Evolutionary conservation across 1,140 invertebrate genomes (phyloP).

Genomic region (Macrostomum lignano): DNA sequence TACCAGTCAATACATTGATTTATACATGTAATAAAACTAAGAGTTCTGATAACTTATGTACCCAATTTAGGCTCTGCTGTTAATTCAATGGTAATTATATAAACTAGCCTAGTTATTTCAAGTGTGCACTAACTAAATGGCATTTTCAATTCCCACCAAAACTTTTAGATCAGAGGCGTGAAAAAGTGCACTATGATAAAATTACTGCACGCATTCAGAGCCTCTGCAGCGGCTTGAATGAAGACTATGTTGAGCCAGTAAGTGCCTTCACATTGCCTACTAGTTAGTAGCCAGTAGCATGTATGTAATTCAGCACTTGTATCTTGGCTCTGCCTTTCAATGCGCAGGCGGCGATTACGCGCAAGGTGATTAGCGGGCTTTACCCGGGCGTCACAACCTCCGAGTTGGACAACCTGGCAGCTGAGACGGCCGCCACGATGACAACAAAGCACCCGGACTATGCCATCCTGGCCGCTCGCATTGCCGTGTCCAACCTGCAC

Average conservation of each 20-base stretch:
- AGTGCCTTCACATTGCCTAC: conserved; percentile 18
- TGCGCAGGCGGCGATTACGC: conserved; percentile 27
- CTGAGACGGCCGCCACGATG: conserved; percentile 78
- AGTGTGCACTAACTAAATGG: no score
- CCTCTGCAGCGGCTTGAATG: conserved; percentile 72
- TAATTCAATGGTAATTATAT: no score
- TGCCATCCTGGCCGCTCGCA: conserved; percentile 66
- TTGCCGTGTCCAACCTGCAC: conserved; percentile 82
- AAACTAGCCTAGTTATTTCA: no score
- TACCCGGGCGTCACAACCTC: conserved; percentile 82
- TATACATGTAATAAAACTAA: no score
- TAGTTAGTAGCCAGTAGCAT: neutral
- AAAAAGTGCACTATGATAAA: conserved; percentile 82
- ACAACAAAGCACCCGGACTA: conserved; percentile 88
- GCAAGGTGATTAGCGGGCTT: conserved; percentile 53
- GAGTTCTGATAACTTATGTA: no score
- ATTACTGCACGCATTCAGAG: conserved; percentile 80
- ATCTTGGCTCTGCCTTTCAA: conserved; percentile 5
- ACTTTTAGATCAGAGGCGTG: conserved; percentile 51
- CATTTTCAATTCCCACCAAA: no score
- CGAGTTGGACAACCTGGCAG: conserved; percentile 79
- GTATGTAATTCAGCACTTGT: neutral
- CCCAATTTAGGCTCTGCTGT: no score
- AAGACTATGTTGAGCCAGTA: conserved; percentile 81
- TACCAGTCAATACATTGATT: no score